Percentiles rank a stretch among this genome's conserved stretches.
Conservation (phyloP, 2,113 vertebrate species). For the Hipposideros armiger region DNA sequence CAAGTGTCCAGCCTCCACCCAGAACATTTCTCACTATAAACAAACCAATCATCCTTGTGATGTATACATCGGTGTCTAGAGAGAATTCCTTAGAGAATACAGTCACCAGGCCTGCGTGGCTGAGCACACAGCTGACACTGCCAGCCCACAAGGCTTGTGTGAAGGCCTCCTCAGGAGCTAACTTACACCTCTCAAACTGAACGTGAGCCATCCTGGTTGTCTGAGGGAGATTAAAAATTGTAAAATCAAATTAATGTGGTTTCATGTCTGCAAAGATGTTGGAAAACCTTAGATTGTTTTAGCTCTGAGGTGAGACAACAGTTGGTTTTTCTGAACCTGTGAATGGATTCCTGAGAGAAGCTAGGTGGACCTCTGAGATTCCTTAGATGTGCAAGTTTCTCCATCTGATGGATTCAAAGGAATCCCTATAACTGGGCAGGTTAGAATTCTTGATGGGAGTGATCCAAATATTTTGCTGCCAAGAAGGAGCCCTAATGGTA, state of each 20-base stretch:
- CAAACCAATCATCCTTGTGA: neutral
- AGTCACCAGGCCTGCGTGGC: neutral
- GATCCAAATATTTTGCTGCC: neutral
- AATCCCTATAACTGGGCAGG: neutral
- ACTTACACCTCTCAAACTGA: neutral
- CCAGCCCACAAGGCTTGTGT: accelerated
- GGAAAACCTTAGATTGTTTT: slow-evolving; percentile 17
- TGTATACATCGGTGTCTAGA: neutral
- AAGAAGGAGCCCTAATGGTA: neutral
- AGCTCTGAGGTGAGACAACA: slow-evolving; percentile 3
- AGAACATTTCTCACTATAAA: neutral
- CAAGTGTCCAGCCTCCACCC: neutral
- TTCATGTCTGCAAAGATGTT: slow-evolving; percentile 24
- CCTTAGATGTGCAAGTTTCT: neutral
- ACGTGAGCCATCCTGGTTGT: neutral
- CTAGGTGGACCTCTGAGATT: neutral
- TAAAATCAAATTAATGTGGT: slow-evolving; percentile 39
- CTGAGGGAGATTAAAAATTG: slow-evolving; percentile 26
- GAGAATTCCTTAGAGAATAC: neutral
- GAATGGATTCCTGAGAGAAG: slow-evolving; percentile 28
- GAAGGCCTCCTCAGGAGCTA: neutral
- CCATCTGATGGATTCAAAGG: neutral
- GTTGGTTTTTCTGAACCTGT: slow-evolving; percentile 49
- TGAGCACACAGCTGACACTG: neutral
- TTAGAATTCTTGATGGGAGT: neutral